A percentile compares a stretch with the other conserved stretches of the same genome.
Evolutionary conservation across 2,113 vertebrate species (phyloP).

Genomic region (Gymnogyps californianus): DNA sequence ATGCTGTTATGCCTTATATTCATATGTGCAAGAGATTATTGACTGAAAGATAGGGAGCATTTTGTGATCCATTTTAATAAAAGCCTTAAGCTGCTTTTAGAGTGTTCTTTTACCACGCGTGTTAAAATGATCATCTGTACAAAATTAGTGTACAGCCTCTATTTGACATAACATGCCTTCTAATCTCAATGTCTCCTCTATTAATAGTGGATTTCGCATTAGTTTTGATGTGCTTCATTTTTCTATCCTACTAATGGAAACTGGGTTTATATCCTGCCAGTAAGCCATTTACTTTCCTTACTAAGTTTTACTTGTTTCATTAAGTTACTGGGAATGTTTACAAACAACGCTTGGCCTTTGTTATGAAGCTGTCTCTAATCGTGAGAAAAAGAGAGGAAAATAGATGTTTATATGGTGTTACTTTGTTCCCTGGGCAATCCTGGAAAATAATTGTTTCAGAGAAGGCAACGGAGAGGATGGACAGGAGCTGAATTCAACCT

Average conservation of each 20-base stretch:
- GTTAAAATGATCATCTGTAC: neutral
- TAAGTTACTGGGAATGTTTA: neutral
- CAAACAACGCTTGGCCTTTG: neutral
- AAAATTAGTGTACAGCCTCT: neutral
- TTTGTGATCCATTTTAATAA: neutral
- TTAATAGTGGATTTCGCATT: neutral
- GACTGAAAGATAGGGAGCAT: neutral
- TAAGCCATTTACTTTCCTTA: neutral
- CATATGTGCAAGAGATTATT: neutral
- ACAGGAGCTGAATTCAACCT: neutral
- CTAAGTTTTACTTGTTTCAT: neutral
- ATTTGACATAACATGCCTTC: neutral
- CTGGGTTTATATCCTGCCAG: neutral
- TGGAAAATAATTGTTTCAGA: neutral
- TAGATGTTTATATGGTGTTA: neutral
- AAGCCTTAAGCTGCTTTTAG: slow-evolving; percentile 29
- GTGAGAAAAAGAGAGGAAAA: neutral
- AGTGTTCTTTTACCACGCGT: slow-evolving; percentile 1
- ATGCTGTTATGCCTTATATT: neutral
- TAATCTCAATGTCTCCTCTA: neutral
- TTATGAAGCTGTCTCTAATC: neutral
- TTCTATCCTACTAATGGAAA: neutral
- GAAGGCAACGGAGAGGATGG: neutral
- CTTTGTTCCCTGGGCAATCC: neutral
- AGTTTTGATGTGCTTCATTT: neutral